Conservation (phyloP, 2,113 vertebrate genomes). For the Asarcornis scutulata region DNA sequence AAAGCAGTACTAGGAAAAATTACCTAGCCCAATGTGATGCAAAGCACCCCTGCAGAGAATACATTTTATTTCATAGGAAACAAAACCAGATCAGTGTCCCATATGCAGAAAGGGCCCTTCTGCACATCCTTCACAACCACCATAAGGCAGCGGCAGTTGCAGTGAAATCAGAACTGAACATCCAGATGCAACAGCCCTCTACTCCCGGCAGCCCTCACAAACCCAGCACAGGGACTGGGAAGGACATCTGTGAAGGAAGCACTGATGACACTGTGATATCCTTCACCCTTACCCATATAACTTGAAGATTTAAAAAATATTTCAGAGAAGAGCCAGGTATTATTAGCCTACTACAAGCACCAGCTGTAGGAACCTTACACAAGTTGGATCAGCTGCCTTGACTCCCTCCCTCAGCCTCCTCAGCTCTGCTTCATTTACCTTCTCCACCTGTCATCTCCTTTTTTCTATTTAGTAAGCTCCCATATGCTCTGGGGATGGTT, state of each 20-base stretch:
- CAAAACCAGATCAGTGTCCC: neutral
- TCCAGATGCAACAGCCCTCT: neutral
- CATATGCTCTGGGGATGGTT: neutral
- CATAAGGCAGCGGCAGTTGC: neutral
- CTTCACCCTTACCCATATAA: neutral
- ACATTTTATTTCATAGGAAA: neutral
- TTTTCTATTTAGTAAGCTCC: neutral
- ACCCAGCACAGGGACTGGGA: neutral
- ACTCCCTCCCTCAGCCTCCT: neutral
- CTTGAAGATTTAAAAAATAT: neutral
- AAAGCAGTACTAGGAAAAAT: neutral
- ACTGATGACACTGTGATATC: neutral
- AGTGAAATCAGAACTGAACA: neutral
- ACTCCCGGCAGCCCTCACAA: neutral
- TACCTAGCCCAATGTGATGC: neutral
- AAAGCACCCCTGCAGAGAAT: neutral
- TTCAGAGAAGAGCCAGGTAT: neutral
- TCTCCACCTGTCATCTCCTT: neutral
- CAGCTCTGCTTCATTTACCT: neutral
- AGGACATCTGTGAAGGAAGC: neutral
- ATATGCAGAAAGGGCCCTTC: neutral
- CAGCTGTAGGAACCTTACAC: neutral
- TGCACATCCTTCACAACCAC: neutral
- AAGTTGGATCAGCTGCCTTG: neutral
- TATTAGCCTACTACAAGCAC: neutral